These are phyloP conservation scores for Cheirogaleus major DNA, from an alignment of 2,797 vertebrate genomes.

Conservation along the genomic window DNA sequence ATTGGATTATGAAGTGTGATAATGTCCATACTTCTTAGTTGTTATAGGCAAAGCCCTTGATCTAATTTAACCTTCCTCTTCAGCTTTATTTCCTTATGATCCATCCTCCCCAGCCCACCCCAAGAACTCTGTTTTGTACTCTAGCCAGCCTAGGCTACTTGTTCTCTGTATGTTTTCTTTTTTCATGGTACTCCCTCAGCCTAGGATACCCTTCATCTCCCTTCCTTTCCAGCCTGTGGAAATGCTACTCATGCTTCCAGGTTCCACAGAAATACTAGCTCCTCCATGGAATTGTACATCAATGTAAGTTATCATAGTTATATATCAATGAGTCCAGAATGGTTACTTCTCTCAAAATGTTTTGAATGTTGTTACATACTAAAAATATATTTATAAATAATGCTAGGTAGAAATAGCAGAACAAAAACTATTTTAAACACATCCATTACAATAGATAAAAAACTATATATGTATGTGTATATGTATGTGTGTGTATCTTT, in stretches of 20 bases:
- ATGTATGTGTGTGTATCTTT: not conserved
- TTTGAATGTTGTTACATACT: not conserved
- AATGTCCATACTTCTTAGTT: not conserved
- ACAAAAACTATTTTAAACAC: constrained; percentile 8
- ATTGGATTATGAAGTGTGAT: not conserved
- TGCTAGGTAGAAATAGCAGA: constrained; percentile 17
- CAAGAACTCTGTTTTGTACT: not conserved
- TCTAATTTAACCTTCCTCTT: not conserved
- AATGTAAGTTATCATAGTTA: constrained; percentile 2
- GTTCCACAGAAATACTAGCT: not conserved
- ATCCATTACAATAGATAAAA: not conserved
- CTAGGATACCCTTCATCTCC: not conserved
- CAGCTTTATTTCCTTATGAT: not conserved
- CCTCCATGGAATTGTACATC: not conserved
- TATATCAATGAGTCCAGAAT: not conserved
- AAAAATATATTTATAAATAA: constrained; percentile 15
- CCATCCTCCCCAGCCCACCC: not conserved
- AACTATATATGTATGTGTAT: not conserved
- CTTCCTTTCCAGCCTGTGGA: not conserved
- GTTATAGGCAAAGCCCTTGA: not conserved
- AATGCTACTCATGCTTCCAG: not conserved
- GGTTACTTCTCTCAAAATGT: not conserved
- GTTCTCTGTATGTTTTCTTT: not conserved
- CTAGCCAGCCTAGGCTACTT: not conserved
- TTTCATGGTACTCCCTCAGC: not conserved